Percentiles rank a stretch among this genome's conserved stretches.
These are phyloP conservation scores for Polyommatus icarus DNA, from an alignment of 2,888 invertebrate species.

Conservation along the genomic window DNA sequence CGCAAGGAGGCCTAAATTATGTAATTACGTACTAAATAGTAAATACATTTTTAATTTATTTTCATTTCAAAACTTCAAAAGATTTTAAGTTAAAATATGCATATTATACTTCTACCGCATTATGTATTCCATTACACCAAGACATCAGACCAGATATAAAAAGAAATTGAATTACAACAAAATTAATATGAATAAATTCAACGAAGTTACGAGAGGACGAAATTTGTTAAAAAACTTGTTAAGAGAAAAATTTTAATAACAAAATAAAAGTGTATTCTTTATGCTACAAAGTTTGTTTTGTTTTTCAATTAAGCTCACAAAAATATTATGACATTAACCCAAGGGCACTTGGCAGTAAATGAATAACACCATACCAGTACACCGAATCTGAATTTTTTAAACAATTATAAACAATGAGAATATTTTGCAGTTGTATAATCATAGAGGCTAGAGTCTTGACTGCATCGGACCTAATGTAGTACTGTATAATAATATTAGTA, in stretches of 20 bases:
- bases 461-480: too few species aligned
- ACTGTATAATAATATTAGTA: too few species aligned
- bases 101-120: background rate
- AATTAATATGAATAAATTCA: constrained; percentile 28
- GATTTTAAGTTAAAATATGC: background rate
- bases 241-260: background rate
- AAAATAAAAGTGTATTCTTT: background rate
- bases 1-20: background rate
- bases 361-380: background rate
- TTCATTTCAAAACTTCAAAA: background rate
- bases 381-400: too few species aligned
- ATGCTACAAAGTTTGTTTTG: background rate
- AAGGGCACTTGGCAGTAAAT: background rate
- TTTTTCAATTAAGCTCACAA: background rate
- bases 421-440: too few species aligned
- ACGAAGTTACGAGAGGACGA: constrained; percentile 18
- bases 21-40: too few species aligned
- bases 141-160: background rate
- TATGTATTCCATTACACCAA: background rate
- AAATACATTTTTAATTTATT: too few species aligned
- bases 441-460: too few species aligned
- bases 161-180: constrained; percentile 25
- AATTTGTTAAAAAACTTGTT: constrained; percentile 9
- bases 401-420: too few species aligned
- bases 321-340: background rate